A percentile compares a stretch with the other conserved stretches of the same genome.
Evolutionary conservation across 2,888 invertebrate species (phyloP).

Genomic region (Chrysina gloriosa): DNA sequence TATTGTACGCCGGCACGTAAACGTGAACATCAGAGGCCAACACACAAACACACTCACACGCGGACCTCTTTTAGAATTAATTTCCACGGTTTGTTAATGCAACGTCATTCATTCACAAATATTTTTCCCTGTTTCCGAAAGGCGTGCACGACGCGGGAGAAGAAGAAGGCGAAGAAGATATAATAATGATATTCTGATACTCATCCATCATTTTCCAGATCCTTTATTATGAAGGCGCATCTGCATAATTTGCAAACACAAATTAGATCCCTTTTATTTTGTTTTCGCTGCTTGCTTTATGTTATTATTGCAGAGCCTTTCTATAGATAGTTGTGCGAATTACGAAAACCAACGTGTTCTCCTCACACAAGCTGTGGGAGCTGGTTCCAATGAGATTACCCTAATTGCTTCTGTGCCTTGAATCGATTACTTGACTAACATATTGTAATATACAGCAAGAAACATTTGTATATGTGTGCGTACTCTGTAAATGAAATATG

Average conservation of each 20-base stretch:
- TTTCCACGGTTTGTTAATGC: conserved; percentile 45
- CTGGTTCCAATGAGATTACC: no score
- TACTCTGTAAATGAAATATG: no score
- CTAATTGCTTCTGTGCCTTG: no score
- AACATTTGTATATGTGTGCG: no score
- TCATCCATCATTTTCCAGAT: conserved; percentile 50
- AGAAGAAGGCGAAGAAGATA: conserved; percentile 34
- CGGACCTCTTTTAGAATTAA: conserved; percentile 41
- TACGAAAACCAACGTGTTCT: no score
- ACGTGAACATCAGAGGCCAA: not conserved
- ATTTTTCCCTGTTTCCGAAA: conserved; percentile 14
- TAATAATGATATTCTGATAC: conserved; percentile 43
- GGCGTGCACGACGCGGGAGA: not conserved
- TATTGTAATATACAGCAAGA: no score
- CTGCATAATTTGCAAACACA: conserved; percentile 49
- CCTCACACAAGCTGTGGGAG: no score
- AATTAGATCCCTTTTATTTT: conserved; percentile 37
- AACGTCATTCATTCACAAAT: conserved; percentile 44
- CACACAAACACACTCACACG: not conserved
- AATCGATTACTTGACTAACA: no score
- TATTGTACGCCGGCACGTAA: not conserved
- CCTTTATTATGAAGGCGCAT: conserved; percentile 47
- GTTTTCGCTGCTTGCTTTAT: conserved; percentile 6
- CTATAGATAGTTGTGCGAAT: no score
- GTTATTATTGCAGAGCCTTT: no score